A percentile compares a stretch with the other conserved stretches of the same genome.
phyloP scores from a whole-genome alignment of 2,113 vertebrate species.

The Pachyramphus minor region DNA sequence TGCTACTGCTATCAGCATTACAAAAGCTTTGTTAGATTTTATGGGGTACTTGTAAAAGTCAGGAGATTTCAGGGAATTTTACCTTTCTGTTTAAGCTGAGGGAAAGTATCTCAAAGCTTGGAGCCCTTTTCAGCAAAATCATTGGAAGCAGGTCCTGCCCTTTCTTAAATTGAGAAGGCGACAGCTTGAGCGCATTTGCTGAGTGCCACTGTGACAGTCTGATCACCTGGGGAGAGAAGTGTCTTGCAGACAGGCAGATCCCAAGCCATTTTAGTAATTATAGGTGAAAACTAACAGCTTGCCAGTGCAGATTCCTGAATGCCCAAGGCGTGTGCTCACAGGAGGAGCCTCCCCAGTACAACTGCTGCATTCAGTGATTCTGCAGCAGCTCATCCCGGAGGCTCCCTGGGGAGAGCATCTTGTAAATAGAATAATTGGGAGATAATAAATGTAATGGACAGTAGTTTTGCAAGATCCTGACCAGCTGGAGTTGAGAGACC shows the following conservation, averaged over 20 bases:
- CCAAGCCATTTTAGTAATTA: conserved; percentile 23
- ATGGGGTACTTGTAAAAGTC: background rate
- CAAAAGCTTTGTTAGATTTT: background rate
- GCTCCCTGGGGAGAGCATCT: background rate
- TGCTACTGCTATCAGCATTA: background rate
- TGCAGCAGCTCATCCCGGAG: background rate
- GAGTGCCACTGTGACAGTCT: background rate
- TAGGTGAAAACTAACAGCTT: conserved; percentile 49
- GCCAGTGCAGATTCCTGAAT: background rate
- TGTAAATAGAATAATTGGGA: conserved; percentile 40
- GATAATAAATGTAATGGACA: background rate
- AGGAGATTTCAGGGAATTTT: background rate
- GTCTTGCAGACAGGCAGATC: background rate
- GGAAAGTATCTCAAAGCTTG: background rate
- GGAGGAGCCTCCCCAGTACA: background rate
- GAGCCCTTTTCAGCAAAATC: background rate
- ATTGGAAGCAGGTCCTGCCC: background rate
- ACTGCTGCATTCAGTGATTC: background rate
- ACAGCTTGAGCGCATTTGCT: background rate
- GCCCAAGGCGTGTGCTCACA: background rate
- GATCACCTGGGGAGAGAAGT: conserved; percentile 16
- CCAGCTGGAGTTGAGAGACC: background rate
- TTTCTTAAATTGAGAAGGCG: background rate
- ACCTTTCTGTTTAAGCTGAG: background rate
- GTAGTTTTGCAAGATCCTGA: conserved; percentile 1